These are phyloP conservation scores for Onychomys arenicola DNA, from an alignment of 2,797 vertebrate species.

Conservation along the genomic window DNA sequence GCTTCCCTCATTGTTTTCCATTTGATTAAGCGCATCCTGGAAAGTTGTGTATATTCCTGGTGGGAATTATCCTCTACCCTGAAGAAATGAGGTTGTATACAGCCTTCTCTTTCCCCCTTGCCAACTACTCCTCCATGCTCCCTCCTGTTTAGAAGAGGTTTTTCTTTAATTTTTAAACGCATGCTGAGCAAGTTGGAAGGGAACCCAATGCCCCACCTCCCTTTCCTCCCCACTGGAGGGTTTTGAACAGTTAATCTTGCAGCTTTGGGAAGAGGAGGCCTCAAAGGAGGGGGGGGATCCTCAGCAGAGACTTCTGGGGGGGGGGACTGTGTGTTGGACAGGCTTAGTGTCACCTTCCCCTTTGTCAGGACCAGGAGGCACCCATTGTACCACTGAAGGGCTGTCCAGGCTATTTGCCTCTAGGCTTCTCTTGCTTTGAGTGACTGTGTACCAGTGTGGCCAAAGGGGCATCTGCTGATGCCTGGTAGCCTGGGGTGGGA, in stretches of 20 bases:
- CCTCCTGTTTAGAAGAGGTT: slow-evolving; percentile 12
- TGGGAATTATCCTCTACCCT: slow-evolving; percentile 83
- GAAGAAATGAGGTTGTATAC: slow-evolving; percentile 83
- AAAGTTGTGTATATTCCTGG: slow-evolving; percentile 91
- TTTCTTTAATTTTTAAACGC: not conserved
- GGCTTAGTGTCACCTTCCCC: not conserved
- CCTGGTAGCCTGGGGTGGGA: not conserved
- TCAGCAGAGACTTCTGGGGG: not conserved
- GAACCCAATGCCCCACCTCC: too few relatives aligned
- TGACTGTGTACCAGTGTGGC: not conserved
- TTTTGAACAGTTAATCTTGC: not conserved
- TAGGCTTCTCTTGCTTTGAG: not conserved
- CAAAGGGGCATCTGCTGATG: not conserved
- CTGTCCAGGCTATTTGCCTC: not conserved
- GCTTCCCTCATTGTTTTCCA: slow-evolving; percentile 90
- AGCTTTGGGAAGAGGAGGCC: not conserved
- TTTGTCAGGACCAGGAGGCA: not conserved
- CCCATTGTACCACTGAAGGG: not conserved
- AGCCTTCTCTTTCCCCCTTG: not conserved
- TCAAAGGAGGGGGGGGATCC: not conserved
- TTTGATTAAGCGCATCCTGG: slow-evolving; percentile 91
- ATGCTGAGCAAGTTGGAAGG: not conserved
- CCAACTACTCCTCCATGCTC: not conserved
- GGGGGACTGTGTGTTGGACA: not conserved
- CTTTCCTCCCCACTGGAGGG: not conserved